A percentile compares a stretch with the other conserved stretches of the same genome.
phyloP scores from a whole-genome alignment of 1,140 invertebrate genomes.

The Diachasmimorpha longicaudata region DNA sequence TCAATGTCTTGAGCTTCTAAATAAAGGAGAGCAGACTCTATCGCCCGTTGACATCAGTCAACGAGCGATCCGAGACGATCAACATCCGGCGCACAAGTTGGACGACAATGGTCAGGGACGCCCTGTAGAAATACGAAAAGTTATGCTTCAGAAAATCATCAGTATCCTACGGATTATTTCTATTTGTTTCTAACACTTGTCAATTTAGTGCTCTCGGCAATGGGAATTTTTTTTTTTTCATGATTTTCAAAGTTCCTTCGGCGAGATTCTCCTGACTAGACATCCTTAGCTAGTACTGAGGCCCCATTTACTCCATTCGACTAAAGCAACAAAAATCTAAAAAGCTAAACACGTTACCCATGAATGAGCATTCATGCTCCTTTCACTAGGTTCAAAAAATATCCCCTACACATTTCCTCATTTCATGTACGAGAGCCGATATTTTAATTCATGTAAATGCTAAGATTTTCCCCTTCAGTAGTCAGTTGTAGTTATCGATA shows the following conservation, averaged over 20 bases:
- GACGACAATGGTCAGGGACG: not conserved
- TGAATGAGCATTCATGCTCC: not conserved
- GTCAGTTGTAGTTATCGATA: not conserved
- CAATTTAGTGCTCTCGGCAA: not conserved
- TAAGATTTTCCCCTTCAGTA: not conserved
- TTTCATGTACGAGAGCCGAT: not conserved
- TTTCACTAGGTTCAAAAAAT: slow-evolving; percentile 9
- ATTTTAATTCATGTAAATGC: not conserved
- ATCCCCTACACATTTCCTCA: slow-evolving; percentile 3
- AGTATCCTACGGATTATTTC: not conserved
- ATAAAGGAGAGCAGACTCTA: not conserved
- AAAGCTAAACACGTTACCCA: not conserved
- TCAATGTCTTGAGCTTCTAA: not conserved
- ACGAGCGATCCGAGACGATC: not conserved
- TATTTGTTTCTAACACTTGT: not conserved
- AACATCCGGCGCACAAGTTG: not conserved
- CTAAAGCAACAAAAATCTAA: not conserved
- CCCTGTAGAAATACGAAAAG: not conserved
- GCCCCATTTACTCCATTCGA: no score
- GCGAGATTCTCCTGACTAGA: no score
- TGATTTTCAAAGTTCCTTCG: no score
- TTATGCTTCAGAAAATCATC: not conserved
- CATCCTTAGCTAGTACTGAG: no score
- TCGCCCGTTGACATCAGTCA: not conserved
- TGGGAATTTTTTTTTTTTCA: no score